These are phyloP conservation scores for Alfaro cultratus DNA, from an alignment of 2,797 vertebrate species.

Conservation along the genomic window DNA sequence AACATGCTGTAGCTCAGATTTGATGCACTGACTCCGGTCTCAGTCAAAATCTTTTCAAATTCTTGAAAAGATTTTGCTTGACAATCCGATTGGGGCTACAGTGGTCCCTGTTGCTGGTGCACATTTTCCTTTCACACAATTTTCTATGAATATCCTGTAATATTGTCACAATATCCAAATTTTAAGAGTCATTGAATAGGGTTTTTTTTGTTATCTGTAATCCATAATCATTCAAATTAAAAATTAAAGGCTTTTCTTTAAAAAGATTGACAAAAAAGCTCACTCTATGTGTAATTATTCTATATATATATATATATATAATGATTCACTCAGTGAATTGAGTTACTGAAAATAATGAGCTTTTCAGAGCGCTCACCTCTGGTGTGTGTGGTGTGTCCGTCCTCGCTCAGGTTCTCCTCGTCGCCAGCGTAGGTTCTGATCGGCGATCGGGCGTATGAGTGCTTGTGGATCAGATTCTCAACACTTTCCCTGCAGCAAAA, in stretches of 20 bases:
- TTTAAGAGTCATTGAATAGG: background rate
- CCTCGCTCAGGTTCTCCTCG: constrained; percentile 90
- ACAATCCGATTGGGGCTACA: background rate
- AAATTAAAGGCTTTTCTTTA: background rate
- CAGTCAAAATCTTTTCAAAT: background rate
- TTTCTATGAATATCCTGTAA: background rate
- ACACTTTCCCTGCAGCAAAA: constrained; percentile 94
- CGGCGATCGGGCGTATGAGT: constrained; percentile 97
- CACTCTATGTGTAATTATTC: background rate
- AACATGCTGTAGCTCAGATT: no score
- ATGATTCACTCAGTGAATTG: background rate
- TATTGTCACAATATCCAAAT: background rate
- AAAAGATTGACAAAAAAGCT: background rate
- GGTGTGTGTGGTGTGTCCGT: constrained; percentile 84
- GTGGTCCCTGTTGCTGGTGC: background rate
- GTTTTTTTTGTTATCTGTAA: background rate
- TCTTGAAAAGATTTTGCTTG: background rate
- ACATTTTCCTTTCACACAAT: background rate
- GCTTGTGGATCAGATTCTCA: constrained; percentile 98
- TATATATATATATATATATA: no score
- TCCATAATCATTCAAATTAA: background rate
- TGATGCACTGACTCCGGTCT: background rate
- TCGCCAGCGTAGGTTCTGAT: constrained; percentile 95
- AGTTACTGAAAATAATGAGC: background rate
- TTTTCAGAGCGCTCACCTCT: constrained; percentile 83